Conservation (phyloP, 2,888 invertebrate genomes). For the Cheilosia impressa region DNA sequence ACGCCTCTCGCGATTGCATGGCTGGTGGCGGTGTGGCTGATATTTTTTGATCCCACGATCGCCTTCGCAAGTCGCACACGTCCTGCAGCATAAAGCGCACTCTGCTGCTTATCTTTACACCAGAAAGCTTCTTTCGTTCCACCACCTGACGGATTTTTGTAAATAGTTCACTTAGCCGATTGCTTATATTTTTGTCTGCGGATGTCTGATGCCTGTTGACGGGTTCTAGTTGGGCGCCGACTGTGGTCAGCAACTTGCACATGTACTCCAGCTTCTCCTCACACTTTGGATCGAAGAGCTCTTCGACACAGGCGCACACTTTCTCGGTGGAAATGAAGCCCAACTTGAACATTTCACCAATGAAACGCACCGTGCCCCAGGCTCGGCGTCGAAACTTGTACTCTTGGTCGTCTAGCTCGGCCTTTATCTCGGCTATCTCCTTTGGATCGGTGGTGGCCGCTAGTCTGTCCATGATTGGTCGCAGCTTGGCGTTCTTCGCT, state of each 20-base stretch:
- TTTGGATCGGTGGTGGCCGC: conserved; percentile 78
- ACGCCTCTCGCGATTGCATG: conserved; percentile 37
- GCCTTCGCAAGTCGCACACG: conserved; percentile 79
- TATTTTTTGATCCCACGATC: conserved; percentile 80
- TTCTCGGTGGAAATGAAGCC: conserved; percentile 79
- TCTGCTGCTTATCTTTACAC: conserved; percentile 80
- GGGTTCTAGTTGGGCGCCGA: conserved; percentile 79
- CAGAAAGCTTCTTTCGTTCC: conserved; percentile 44
- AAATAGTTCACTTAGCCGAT: conserved; percentile 36
- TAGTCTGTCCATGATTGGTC: conserved; percentile 79
- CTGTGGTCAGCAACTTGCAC: conserved; percentile 81
- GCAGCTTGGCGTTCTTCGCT: conserved; percentile 80
- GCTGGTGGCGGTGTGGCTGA: neutral
- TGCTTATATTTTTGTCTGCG: conserved; percentile 63
- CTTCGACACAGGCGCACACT: conserved; percentile 80
- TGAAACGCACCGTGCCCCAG: conserved; percentile 82
- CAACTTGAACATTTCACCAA: conserved; percentile 81
- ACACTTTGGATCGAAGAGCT: conserved; percentile 79
- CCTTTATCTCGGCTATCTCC: conserved; percentile 79
- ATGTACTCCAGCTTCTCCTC: conserved; percentile 82
- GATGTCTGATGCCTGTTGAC: conserved; percentile 73
- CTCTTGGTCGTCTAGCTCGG: conserved; percentile 81
- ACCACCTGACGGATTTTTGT: conserved; percentile 21
- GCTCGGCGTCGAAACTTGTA: conserved; percentile 82
- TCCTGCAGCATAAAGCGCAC: conserved; percentile 83